A percentile compares a stretch with the other conserved stretches of the same genome.
phyloP scores from a whole-genome alignment of 2,888 invertebrate species.

The Electrophaes corylata region DNA sequence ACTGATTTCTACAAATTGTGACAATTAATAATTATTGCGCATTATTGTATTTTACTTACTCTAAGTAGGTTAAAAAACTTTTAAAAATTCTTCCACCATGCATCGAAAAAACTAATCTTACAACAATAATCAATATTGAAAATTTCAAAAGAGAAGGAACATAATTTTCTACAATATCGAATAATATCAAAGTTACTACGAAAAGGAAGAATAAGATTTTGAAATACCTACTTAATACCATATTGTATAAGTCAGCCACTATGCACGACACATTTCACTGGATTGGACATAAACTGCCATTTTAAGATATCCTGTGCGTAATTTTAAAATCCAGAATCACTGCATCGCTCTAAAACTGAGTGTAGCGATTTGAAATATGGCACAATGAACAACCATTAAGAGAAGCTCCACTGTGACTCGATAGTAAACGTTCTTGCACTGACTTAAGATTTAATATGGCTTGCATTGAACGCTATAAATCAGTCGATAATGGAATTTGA shows the following conservation, averaged over 20 bases:
- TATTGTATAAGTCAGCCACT: slow-evolving; percentile 34
- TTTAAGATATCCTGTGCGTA: slow-evolving; percentile 29
- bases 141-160: not conserved
- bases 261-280: slow-evolving; percentile 30
- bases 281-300: slow-evolving; percentile 36
- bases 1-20: slow-evolving; percentile 41
- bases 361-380: slow-evolving; percentile 41
- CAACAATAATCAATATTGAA: not conserved
- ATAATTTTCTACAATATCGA: not conserved
- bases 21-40: slow-evolving; percentile 19
- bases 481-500: not conserved
- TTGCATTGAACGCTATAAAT: not conserved
- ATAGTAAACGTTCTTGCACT: not conserved
- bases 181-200: slow-evolving; percentile 9
- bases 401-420: not conserved
- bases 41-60: slow-evolving; percentile 19
- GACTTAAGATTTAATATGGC: not conserved
- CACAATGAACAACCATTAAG: slow-evolving; percentile 43
- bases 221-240: slow-evolving; percentile 10
- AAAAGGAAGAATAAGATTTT: slow-evolving; percentile 13
- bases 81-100: not conserved
- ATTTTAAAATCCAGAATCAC: slow-evolving; percentile 4
- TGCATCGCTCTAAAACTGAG: not conserved
- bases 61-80: slow-evolving; percentile 1
- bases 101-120: not conserved